phyloP scores from a whole-genome alignment of 2,888 invertebrate species.

The Netelia fuscicornis region DNA sequence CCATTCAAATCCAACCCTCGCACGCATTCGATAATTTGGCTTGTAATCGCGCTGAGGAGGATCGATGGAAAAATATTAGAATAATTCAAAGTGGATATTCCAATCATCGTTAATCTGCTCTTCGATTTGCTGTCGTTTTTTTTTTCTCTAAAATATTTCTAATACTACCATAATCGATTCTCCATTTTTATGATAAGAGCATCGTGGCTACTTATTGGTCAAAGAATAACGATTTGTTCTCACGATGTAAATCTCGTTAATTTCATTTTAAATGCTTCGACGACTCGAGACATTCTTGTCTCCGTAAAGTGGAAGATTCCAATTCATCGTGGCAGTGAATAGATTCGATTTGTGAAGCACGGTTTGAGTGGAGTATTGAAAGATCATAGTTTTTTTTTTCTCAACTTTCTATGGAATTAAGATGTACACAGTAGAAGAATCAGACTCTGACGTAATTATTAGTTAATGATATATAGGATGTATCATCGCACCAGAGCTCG shows the following conservation, averaged over 20 bases:
- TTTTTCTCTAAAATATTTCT: background rate
- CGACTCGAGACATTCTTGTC: background rate
- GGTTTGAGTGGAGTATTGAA: background rate
- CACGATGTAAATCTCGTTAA: background rate
- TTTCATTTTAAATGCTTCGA: background rate
- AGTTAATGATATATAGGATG: slow-evolving; percentile 40
- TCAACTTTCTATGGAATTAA: slow-evolving; percentile 11
- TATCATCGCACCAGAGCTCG: slow-evolving; percentile 45
- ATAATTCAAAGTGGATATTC: background rate
- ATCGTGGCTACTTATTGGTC: background rate
- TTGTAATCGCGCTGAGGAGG: slow-evolving; percentile 46
- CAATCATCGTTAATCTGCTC: background rate
- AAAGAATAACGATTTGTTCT: background rate
- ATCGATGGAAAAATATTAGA: slow-evolving; percentile 21
- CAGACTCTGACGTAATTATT: slow-evolving; percentile 39
- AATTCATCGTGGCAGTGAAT: background rate
- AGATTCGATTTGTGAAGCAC: background rate
- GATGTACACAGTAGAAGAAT: slow-evolving; percentile 16
- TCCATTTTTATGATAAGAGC: background rate
- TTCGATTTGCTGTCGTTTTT: background rate
- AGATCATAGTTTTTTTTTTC: background rate
- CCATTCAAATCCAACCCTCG: slow-evolving; percentile 72
- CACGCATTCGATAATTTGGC: slow-evolving; percentile 52
- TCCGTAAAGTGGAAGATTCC: background rate
- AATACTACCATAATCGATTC: background rate